A percentile compares a stretch with the other conserved stretches of the same genome.
These are phyloP conservation scores for Megaptera novaeangliae DNA, from an alignment of 2,113 vertebrate genomes.

Conservation along the genomic window DNA sequence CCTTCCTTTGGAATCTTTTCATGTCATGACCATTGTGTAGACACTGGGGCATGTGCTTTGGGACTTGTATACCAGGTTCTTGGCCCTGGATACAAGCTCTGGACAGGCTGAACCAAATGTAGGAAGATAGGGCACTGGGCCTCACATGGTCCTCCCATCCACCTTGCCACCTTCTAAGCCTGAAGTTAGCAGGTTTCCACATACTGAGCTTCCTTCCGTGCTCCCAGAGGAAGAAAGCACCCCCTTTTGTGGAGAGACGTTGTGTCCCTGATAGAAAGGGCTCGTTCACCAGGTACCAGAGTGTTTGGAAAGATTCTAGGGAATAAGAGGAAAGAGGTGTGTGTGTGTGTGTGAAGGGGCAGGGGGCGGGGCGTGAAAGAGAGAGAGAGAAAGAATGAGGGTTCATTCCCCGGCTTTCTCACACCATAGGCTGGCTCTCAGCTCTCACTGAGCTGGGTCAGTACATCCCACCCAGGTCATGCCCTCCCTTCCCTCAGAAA, in stretches of 20 bases:
- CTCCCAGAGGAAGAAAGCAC: neutral
- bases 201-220: neutral
- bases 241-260: neutral
- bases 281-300: neutral
- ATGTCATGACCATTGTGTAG: neutral
- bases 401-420: neutral
- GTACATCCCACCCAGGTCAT: neutral
- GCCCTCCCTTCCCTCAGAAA: neutral
- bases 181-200: neutral
- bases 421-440: neutral
- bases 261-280: neutral
- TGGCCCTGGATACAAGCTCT: neutral
- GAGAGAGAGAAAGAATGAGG: neutral
- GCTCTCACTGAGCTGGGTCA: neutral
- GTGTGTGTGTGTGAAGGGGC: too few relatives aligned
- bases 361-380: neutral
- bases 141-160: neutral
- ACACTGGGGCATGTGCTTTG: neutral
- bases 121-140: too few relatives aligned
- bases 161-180: neutral
- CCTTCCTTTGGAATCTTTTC: neutral
- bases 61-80: neutral
- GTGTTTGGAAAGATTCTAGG: neutral
- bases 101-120: neutral
- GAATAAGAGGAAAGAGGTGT: neutral